A percentile compares a stretch with the other conserved stretches of the same genome.
Conservation (phyloP, 2,113 vertebrate genomes). For the Lates calcarifer region DNA sequence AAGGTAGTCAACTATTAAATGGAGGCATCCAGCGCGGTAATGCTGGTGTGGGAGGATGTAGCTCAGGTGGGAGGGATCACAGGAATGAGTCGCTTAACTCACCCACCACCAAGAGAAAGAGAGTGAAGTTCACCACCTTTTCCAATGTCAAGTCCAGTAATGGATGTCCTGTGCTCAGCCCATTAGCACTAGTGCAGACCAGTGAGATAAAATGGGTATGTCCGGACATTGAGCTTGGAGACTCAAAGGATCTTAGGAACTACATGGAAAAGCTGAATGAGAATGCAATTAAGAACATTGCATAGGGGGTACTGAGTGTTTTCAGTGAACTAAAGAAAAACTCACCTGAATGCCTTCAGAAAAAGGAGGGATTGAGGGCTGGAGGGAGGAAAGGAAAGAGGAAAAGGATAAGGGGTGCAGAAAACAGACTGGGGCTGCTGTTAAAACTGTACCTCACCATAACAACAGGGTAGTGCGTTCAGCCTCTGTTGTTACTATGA, state of each 20-base stretch:
- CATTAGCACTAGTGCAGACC: slow-evolving; percentile 85
- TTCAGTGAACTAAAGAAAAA: slow-evolving; percentile 76
- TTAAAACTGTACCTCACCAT: slow-evolving; percentile 64
- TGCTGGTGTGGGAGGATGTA: slow-evolving; percentile 61
- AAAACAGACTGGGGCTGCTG: slow-evolving; percentile 49
- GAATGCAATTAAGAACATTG: slow-evolving; percentile 84
- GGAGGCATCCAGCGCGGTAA: slow-evolving; percentile 80
- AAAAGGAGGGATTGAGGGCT: slow-evolving; percentile 63
- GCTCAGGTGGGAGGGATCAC: slow-evolving; percentile 81
- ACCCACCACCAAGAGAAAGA: slow-evolving; percentile 91
- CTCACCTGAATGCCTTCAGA: slow-evolving; percentile 90
- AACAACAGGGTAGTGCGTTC: slow-evolving; percentile 64
- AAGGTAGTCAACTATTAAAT: slow-evolving; percentile 89
- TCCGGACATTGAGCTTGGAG: slow-evolving; percentile 88
- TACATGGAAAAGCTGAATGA: slow-evolving; percentile 92
- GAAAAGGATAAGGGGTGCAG: slow-evolving; percentile 7
- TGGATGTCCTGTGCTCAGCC: slow-evolving; percentile 88
- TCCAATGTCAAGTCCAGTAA: slow-evolving; percentile 88
- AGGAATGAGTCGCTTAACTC: slow-evolving; percentile 85
- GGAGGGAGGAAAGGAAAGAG: slow-evolving; percentile 15
- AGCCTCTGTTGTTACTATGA: slow-evolving; percentile 70
- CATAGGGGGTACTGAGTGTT: slow-evolving; percentile 70
- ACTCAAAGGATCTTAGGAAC: slow-evolving; percentile 89
- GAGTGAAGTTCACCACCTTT: slow-evolving; percentile 95
- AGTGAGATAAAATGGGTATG: slow-evolving; percentile 95